phyloP scores from a whole-genome alignment of 2,888 invertebrate genomes.

The Pycnomerus fuliginosus region DNA sequence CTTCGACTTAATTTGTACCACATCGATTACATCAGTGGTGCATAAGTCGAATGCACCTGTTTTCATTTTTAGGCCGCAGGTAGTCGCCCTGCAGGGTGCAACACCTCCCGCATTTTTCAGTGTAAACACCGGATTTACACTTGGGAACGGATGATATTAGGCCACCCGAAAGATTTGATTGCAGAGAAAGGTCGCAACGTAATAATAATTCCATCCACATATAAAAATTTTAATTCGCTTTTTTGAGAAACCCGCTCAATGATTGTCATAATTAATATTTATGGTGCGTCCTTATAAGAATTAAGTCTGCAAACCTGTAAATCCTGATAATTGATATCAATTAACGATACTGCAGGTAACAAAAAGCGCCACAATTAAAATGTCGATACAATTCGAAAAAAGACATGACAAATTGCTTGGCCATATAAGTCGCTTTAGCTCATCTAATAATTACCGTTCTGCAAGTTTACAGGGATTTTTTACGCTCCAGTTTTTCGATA shows the following conservation, averaged over 20 bases:
- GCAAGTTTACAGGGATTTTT: conserved; percentile 13
- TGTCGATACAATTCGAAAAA: conserved; percentile 44
- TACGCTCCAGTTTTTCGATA: conserved; percentile 19
- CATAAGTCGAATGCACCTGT: conserved; percentile 15
- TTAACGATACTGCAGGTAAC: conserved; percentile 39
- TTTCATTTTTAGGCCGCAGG: conserved; percentile 14
- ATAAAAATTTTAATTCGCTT: conserved; percentile 39
- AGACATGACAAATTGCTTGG: conserved; percentile 43
- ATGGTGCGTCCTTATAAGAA: conserved; percentile 40
- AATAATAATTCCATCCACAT: neutral
- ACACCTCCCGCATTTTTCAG: conserved; percentile 12
- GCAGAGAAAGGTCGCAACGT: neutral
- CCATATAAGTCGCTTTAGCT: conserved; percentile 35
- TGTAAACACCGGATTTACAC: conserved; percentile 13
- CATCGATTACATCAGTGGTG: conserved; percentile 37
- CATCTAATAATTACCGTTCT: conserved; percentile 10
- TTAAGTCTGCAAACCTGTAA: conserved; percentile 43
- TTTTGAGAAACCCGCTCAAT: conserved; percentile 39
- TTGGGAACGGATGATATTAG: conserved; percentile 5
- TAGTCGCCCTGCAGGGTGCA: conserved; percentile 7
- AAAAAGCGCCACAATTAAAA: conserved; percentile 50
- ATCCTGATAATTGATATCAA: conserved; percentile 51
- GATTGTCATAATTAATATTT: conserved; percentile 45
- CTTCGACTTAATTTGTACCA: conserved; percentile 40
- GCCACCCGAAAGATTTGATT: conserved; percentile 12